These are phyloP conservation scores for Bubalus kerabau DNA, from an alignment of 2,113 vertebrate genomes.

Conservation along the genomic window DNA sequence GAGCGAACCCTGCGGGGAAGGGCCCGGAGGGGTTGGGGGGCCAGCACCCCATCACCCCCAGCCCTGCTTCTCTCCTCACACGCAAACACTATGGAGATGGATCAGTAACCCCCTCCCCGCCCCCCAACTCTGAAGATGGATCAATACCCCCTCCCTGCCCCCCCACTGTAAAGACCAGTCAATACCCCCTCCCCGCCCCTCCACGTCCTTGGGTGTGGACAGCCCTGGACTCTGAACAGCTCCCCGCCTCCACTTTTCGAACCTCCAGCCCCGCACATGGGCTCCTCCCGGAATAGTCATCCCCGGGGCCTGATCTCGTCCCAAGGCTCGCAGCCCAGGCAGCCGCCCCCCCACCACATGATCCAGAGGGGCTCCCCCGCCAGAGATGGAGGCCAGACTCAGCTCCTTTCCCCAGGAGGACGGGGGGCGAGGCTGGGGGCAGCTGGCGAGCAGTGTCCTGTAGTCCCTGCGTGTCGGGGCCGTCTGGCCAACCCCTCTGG, in stretches of 20 bases:
- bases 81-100: rapidly evolving
- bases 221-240: neutral
- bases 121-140: rapidly evolving
- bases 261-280: neutral
- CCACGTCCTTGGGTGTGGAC: neutral
- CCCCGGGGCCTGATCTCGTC: neutral
- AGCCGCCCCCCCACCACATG: rapidly evolving
- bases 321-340: neutral
- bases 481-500: rapidly evolving
- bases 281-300: rapidly evolving
- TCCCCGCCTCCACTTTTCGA: neutral
- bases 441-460: neutral
- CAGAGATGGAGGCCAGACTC: neutral
- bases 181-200: rapidly evolving
- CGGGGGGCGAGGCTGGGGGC: rapidly evolving
- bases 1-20: neutral
- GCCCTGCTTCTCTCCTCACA: neutral
- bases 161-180: too few species aligned
- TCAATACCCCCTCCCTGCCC: too few species aligned
- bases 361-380: neutral
- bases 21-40: rapidly evolving
- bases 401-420: neutral
- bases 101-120: too few species aligned
- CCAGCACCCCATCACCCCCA: neutral
- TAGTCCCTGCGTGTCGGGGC: rapidly evolving